Base-by-base conservation (phyloP, 2,888 invertebrate genomes). In the Panorpa germanica region DNA sequence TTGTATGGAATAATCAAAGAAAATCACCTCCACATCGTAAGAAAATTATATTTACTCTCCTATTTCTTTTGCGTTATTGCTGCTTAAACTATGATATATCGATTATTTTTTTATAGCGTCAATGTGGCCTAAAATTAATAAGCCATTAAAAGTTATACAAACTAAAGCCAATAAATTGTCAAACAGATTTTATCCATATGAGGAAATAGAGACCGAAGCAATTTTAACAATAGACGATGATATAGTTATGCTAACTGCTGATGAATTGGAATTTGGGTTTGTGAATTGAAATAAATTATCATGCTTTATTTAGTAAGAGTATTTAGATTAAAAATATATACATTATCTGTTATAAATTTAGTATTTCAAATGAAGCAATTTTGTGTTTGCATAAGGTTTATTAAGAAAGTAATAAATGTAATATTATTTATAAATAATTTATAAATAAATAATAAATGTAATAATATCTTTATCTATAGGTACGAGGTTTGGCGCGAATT, bases 151-250 rank as follows among this genome's bases (percentile, higher is more conserved):
- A 60, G 73, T 95, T 27, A 80, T 93, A 38, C 74, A 75, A 51
- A 90, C 93, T 3, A 72, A 73, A 43, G 81, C 80, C 44, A 95
- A 95, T 55, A 81, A 78, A 50, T 59, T 95, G 28, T 93, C 91
- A n/a, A 95, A 93, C 55, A 60, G 93, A 40, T 95, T 95, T 58
- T 88, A 74, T 53, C 93, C 95, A 0, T 93, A 88, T 53, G 78
- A 81, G 45, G 91, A 93, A 53, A 93, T 95, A 38, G 86, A 91
- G 62, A 95, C 95, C 1, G 93, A 95, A 55, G 90, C 90, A 28
- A 78, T 95, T 41, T 58, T 95, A 42, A 85, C 91, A 4, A 78
- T 95, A 37, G 93, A 95, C 49, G 93, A 95, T 52, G 93, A 93
- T 47, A 93, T 93, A 41, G 69, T 85, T 15, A 93, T 93, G 91